Evolutionary conservation across 1,140 invertebrate species (phyloP), one percentile per base, ranked within the genome.

Genomic region (Ectropis grisescens): DNA sequence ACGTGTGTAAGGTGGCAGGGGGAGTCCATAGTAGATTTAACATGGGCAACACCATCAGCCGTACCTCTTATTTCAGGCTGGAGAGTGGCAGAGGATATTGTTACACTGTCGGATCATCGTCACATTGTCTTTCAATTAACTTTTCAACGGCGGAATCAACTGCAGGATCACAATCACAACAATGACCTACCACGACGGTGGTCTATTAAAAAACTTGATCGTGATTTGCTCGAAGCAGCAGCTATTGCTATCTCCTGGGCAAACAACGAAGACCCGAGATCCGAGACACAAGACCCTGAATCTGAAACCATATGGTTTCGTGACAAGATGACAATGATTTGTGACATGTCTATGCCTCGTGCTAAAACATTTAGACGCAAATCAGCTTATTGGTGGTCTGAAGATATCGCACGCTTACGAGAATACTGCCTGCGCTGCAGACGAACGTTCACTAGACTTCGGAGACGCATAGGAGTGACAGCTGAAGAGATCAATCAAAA

Each of bases 101-200:
- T 43, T n/a, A 58, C 60, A 0, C 40, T 52, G 0, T 69, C 62
- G 6, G 58, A 74, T 25, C 58, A 70, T 26, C 51, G 50, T 10
- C 48, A 60, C 29, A 66, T 74, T 6, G 22, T 19, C 0, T 31
- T 53, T 1, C 28, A 43, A 1, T 10, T 49, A 1, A 6, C 11
- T 15, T n/a, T 33, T n/a, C 11, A 6, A 1, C 10, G 11, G 27
- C 13, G 3, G 4, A 29, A 1, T 1, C 1, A 27, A 6, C 15
- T 13, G 15, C 37, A n/a, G n/a, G n/a, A n/a, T n/a, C n/a, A n/a
- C 4, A 22, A 22, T 22, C 31, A 19, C n/a, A 9, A 4, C 2
- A 9, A 12, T 8, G n/a, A 7, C 5, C 15, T 5, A 5, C 38
- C 13, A 12, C 38, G 27, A n/a, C 41, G 41, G 10, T 44, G 35